These are phyloP conservation scores for Conus betulinus DNA, from an alignment of 1,140 invertebrate species.

Conservation along the genomic window DNA sequence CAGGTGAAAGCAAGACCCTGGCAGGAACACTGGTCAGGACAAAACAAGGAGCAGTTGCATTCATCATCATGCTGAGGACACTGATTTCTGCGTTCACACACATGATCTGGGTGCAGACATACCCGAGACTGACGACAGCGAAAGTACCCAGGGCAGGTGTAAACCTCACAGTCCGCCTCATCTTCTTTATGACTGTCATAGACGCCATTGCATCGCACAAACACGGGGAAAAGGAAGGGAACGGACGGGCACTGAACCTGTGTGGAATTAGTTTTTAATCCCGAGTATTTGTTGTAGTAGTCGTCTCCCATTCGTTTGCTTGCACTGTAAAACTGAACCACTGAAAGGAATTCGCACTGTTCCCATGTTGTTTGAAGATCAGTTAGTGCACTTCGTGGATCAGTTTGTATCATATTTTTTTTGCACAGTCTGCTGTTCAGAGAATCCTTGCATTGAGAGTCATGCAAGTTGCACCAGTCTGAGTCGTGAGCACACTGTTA, in stretches of 20 bases:
- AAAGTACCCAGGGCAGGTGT: conserved; percentile 23
- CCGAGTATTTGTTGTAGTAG: too few relatives aligned
- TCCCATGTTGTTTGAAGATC: too few relatives aligned
- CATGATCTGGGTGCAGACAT: conserved; percentile 20
- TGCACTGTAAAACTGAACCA: too few relatives aligned
- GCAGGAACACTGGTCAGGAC: conserved; percentile 25
- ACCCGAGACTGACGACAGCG: conserved; percentile 5
- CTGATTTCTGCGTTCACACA: conserved; percentile 13
- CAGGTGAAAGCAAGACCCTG: conserved; percentile 18
- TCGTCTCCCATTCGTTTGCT: too few relatives aligned
- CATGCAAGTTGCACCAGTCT: too few relatives aligned
- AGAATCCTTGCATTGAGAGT: too few relatives aligned
- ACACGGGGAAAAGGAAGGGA: conserved; percentile 7
- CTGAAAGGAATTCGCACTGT: too few relatives aligned
- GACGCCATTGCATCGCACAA: background rate
- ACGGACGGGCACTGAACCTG: conserved; percentile 7
- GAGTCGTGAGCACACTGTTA: too few relatives aligned
- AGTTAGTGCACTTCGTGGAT: too few relatives aligned
- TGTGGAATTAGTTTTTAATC: background rate
- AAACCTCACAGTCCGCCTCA: conserved; percentile 1
- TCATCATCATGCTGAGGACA: conserved; percentile 34
- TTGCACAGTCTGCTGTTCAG: too few relatives aligned
- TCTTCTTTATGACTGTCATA: conserved; percentile 21
- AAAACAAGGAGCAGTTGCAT: background rate
- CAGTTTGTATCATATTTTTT: too few relatives aligned